A percentile compares a stretch with the other conserved stretches of the same genome.
Conservation (phyloP, 2,797 vertebrate genomes). For the Spinibarbus caldwelli region DNA sequence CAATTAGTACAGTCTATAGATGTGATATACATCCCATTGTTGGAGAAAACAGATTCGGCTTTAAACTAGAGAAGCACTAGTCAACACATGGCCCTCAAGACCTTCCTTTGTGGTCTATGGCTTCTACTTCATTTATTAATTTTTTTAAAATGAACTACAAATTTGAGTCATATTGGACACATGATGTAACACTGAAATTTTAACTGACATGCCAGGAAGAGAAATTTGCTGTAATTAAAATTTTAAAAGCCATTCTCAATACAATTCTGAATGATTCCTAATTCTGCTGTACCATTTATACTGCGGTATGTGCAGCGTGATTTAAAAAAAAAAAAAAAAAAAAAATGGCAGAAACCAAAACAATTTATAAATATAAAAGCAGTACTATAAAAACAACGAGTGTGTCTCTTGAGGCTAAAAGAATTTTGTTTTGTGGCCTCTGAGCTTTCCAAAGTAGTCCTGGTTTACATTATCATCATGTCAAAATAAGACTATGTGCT, state of each 20-base stretch:
- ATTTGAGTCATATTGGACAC: constrained; percentile 4
- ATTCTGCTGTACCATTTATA: constrained; percentile 3
- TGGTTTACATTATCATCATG: constrained; percentile 1
- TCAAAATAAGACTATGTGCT: constrained; percentile 18
- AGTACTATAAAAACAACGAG: background rate
- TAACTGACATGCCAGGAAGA: background rate
- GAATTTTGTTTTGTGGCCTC: too few species aligned
- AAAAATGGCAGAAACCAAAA: background rate
- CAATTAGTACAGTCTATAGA: constrained; percentile 22
- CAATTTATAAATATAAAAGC: background rate
- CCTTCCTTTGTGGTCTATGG: background rate
- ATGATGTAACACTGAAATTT: too few species aligned
- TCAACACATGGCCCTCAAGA: background rate
- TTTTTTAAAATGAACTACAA: background rate
- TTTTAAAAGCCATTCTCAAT: background rate
- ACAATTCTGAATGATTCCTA: background rate
- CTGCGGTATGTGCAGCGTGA: background rate
- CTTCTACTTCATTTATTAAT: background rate
- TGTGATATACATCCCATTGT: background rate
- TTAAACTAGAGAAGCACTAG: background rate
- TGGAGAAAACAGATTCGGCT: constrained; percentile 4
- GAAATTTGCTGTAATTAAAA: background rate
- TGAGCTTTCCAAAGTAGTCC: too few species aligned
- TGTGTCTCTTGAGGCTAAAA: too few species aligned
- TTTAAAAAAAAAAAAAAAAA: too few species aligned